Evolutionary conservation across 1,140 invertebrate species (phyloP), one percentile per base, ranked within the genome.

Genomic region (Euglossa dilemma): DNA sequence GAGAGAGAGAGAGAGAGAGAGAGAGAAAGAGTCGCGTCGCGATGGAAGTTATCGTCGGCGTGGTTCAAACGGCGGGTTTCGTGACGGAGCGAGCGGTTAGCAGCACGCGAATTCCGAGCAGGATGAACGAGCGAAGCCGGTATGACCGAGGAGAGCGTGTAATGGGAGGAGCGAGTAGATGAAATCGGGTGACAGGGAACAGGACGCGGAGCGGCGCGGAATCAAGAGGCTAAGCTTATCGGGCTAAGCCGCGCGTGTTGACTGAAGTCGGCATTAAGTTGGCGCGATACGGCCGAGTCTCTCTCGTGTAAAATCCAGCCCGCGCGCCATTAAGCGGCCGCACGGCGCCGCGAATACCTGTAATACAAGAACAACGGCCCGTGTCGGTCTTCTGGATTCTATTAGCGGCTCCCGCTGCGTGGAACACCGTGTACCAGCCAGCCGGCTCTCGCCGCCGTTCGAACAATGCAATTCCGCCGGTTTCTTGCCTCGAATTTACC

Each of bases 211-310:
- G 16, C 59, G 28, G 45, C 50, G 52, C 36, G 80, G 73, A 76
- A 76, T 76, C 80, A 76, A 57, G 45, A 23, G 36, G 70, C 23
- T 77, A 69, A 83, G 80, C 80, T 77, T 83, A 59, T 83, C 80
- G 52, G 45, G 80, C n/a, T 83, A 83, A 83, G 80, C 64, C 56
- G 63, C 18, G 23, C 64, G 56, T 77, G 80, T 76, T 77, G 74
- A 83, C 80, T 77, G 28, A 83, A 83, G 80, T 77, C 64, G 80
- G 64, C 74, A 69, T 69, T 83, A 83, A 83, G 73, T 83, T 83
- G 47, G 54, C 64, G 64, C 73, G 80, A 82, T 82, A 82, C 80
- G 80, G 23, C 18, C n/a, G 64, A 54, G 25, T 64, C 45, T 67
- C 61, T 67, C 61, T 28, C 52, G 50, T 61, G 54, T 67, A 83